phyloP scores from a whole-genome alignment of 2,888 invertebrate genomes.

The Mimachlamys varia region DNA sequence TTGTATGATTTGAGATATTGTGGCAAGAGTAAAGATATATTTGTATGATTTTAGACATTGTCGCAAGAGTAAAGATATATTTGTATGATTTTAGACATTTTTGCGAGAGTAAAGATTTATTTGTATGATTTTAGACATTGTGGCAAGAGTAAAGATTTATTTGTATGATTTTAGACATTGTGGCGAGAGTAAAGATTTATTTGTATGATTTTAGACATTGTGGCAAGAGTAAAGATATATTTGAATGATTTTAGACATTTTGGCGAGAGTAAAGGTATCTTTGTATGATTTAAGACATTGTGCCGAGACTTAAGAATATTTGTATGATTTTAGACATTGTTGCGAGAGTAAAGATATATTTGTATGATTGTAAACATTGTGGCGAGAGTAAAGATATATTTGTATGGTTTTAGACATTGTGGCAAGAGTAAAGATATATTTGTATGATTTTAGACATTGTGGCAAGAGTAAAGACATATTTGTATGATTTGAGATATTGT shows the following conservation, averaged over 20 bases:
- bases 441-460: too few relatives aligned
- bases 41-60: too few relatives aligned
- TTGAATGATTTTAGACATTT: constrained; percentile 60
- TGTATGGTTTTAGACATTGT: constrained; percentile 63
- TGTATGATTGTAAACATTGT: too few relatives aligned
- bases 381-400: too few relatives aligned
- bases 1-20: constrained; percentile 60
- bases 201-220: too few relatives aligned
- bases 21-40: constrained; percentile 60
- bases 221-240: too few relatives aligned
- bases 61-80: too few relatives aligned
- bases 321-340: constrained; percentile 63
- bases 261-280: constrained; percentile 62
- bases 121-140: too few relatives aligned
- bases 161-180: constrained; percentile 60
- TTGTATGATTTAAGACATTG: too few relatives aligned
- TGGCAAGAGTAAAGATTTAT: too few relatives aligned
- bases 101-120: constrained; percentile 61
- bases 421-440: constrained; percentile 56
- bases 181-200: constrained; percentile 61
- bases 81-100: constrained; percentile 60
- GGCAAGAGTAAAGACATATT: too few relatives aligned
- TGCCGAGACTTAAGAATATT: too few relatives aligned
- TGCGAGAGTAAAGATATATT: constrained; percentile 57
- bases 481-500: constrained; percentile 63